These are phyloP conservation scores for Hyla sarda DNA, from an alignment of 2,113 vertebrate genomes.

Conservation along the genomic window DNA sequence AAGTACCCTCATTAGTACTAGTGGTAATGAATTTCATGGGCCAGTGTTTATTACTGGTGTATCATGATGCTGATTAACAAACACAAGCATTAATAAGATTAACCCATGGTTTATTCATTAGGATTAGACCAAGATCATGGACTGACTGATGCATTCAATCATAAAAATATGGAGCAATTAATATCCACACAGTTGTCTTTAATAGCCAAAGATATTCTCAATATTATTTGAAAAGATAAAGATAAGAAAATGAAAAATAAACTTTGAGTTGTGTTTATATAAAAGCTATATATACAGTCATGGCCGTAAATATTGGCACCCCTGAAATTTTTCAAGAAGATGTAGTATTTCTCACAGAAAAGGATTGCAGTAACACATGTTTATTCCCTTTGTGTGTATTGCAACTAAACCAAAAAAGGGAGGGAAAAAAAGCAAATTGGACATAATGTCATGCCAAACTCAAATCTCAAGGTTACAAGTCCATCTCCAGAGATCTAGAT, in stretches of 20 bases:
- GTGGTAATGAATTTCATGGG: not conserved
- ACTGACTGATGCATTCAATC: conserved; percentile 2
- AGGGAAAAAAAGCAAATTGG: too few species aligned
- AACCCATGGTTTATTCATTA: conserved; percentile 25
- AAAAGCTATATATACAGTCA: too few species aligned
- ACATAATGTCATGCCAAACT: too few species aligned
- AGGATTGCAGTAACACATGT: too few species aligned
- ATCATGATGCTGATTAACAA: conserved; percentile 29
- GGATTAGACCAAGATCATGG: conserved; percentile 9
- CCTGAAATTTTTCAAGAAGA: too few species aligned
- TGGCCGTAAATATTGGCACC: too few species aligned
- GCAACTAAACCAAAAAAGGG: too few species aligned
- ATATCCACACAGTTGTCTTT: not conserved
- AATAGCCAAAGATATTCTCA: not conserved
- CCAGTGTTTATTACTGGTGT: not conserved
- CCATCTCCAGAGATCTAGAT: too few species aligned
- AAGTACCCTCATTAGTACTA: not conserved
- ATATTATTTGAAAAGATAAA: not conserved
- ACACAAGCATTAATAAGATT: conserved; percentile 9
- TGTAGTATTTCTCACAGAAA: too few species aligned
- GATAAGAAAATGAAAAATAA: not conserved
- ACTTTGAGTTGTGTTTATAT: too few species aligned
- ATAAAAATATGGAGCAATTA: not conserved
- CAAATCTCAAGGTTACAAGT: too few species aligned
- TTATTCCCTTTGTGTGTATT: too few species aligned